These are phyloP conservation scores for Plodia interpunctella DNA, from an alignment of 1,140 invertebrate species.

Conservation along the genomic window DNA sequence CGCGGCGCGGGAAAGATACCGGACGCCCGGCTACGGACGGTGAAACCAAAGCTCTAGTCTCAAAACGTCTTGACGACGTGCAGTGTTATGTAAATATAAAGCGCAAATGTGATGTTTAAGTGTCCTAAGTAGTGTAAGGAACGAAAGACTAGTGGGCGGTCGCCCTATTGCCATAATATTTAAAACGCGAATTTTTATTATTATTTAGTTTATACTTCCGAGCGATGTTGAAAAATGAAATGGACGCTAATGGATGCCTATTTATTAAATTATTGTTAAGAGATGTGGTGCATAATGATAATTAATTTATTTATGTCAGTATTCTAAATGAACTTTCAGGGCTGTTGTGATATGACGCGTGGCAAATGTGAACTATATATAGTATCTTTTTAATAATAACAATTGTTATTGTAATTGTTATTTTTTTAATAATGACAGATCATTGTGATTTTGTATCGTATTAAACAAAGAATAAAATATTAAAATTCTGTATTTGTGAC, in stretches of 20 bases:
- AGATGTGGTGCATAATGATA: constrained; percentile 66
- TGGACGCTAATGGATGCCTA: constrained; percentile 47
- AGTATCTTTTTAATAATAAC: constrained; percentile 34
- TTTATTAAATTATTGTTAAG: constrained; percentile 72
- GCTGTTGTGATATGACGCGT: constrained; percentile 50
- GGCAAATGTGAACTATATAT: constrained; percentile 38
- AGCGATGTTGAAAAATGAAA: constrained; percentile 34
- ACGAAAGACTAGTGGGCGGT: constrained; percentile 60
- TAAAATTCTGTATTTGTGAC: constrained; percentile 32
- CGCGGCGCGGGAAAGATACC: constrained; percentile 63
- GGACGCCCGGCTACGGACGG: constrained; percentile 71
- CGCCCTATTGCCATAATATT: constrained; percentile 71
- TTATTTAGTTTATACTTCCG: constrained; percentile 20
- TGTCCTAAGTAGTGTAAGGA: constrained; percentile 74
- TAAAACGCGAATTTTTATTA: constrained; percentile 35
- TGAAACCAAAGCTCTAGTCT: constrained; percentile 72
- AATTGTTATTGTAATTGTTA: constrained; percentile 50
- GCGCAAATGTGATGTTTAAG: constrained; percentile 76
- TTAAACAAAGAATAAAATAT: constrained; percentile 45
- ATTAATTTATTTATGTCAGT: constrained; percentile 74
- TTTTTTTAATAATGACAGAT: constrained; percentile 46
- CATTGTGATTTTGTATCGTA: constrained; percentile 60
- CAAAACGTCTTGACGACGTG: constrained; percentile 43
- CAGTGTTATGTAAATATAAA: constrained; percentile 71
- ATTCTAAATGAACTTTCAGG: constrained; percentile 50